phyloP scores from a whole-genome alignment of 2,797 vertebrate species.

The Euthynnus affinis region DNA sequence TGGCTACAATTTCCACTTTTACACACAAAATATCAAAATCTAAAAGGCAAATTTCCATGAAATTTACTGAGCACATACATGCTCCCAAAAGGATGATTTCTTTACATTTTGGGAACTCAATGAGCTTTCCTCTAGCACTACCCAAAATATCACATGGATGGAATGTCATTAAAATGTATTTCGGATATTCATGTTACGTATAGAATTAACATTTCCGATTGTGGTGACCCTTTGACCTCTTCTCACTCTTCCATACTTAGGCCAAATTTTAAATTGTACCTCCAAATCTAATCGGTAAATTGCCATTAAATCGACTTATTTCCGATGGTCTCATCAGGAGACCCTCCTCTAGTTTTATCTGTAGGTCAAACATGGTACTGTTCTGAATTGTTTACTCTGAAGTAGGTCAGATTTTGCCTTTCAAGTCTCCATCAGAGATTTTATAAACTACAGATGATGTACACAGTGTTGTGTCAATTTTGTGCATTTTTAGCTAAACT shows the following conservation, averaged over 20 bases:
- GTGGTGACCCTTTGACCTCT: neutral
- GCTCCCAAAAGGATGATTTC: neutral
- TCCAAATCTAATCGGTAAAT: no score
- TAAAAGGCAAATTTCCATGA: conserved; percentile 54
- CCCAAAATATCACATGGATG: neutral
- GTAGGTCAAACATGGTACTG: no score
- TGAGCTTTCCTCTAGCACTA: neutral
- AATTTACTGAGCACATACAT: conserved; percentile 37
- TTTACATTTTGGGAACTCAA: conserved; percentile 10
- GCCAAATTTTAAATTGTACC: neutral
- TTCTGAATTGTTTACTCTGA: neutral
- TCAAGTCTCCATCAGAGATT: neutral
- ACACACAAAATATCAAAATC: conserved; percentile 49
- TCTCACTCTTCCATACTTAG: neutral
- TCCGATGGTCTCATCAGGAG: no score
- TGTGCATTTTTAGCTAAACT: neutral
- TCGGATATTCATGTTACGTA: neutral
- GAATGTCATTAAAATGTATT: neutral
- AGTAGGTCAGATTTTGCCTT: neutral
- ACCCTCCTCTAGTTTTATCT: neutral
- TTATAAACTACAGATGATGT: neutral
- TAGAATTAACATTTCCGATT: neutral
- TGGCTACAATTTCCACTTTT: conserved; percentile 19
- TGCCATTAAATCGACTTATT: no score
- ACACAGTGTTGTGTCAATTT: neutral